Evolutionary conservation across 2,113 vertebrate species (phyloP).

Genomic region (Labeo rohita): DNA sequence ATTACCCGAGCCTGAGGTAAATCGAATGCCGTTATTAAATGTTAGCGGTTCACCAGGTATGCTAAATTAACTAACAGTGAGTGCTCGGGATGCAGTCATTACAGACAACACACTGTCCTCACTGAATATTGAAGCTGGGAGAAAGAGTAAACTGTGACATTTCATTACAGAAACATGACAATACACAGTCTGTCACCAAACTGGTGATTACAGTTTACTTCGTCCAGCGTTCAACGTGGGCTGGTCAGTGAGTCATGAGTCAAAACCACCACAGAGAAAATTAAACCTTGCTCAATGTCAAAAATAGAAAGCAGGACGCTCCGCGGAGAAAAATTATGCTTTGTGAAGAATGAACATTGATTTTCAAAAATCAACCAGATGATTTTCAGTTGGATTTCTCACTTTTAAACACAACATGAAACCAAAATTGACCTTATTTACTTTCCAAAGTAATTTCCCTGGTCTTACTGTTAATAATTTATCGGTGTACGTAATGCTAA

Average conservation of each 20-base stretch:
- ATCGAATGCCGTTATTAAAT: conserved; percentile 62
- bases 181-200: conserved; percentile 12
- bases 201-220: conserved; percentile 22
- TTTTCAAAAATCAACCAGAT: not conserved
- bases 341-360: not conserved
- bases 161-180: conserved; percentile 45
- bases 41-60: conserved; percentile 64
- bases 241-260: conserved; percentile 4
- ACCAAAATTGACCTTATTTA: not conserved
- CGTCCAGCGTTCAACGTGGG: not conserved
- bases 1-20: conserved; percentile 60
- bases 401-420: not conserved
- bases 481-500: not conserved
- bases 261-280: conserved; percentile 39
- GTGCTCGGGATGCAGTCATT: conserved; percentile 56
- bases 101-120: conserved; percentile 30
- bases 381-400: not conserved
- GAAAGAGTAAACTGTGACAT: conserved; percentile 39
- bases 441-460: not conserved
- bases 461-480: not conserved
- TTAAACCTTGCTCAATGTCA: not conserved
- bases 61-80: conserved; percentile 63
- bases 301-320: not conserved
- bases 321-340: not conserved
- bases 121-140: conserved; percentile 10